A percentile compares a stretch with the other conserved stretches of the same genome.
Evolutionary conservation across 2,113 vertebrate genomes (phyloP).

Genomic region (Pelobates fuscus): DNA sequence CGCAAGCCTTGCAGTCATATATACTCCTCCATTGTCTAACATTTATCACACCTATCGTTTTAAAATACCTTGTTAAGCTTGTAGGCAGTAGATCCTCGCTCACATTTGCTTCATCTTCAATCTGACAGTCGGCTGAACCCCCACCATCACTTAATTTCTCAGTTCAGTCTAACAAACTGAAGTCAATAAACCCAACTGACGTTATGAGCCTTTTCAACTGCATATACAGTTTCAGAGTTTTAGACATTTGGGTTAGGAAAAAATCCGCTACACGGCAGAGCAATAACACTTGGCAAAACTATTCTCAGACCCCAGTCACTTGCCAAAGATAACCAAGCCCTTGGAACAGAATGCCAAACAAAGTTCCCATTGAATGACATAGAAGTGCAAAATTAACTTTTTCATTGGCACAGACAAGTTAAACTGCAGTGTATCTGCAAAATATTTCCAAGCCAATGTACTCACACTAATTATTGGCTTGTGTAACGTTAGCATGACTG

Average conservation of each 20-base stretch:
- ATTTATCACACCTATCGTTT: too few relatives aligned
- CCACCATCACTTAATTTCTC: too few relatives aligned
- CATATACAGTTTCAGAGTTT: not conserved
- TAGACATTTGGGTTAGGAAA: not conserved
- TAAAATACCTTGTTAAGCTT: too few relatives aligned
- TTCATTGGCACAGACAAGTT: conserved; percentile 34
- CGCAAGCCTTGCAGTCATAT: too few relatives aligned
- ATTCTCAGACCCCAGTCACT: not conserved
- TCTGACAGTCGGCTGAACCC: too few relatives aligned
- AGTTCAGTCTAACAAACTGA: too few relatives aligned
- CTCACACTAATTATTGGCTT: not conserved
- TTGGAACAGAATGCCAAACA: conserved; percentile 29
- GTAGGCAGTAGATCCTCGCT: too few relatives aligned
- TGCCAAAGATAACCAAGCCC: conserved; percentile 35
- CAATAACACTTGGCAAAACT: conserved; percentile 26
- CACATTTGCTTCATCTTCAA: too few relatives aligned
- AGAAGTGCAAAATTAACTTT: conserved; percentile 18
- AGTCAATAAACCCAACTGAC: not conserved
- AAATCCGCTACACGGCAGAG: conserved; percentile 17
- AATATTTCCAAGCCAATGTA: conserved; percentile 3
- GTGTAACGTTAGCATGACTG: not conserved
- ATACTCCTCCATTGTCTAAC: too few relatives aligned
- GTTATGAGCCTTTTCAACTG: not conserved
- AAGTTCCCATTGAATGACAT: conserved; percentile 34
- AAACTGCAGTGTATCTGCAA: not conserved